Base-by-base conservation (phyloP, 2,113 vertebrate genomes). In the Suncus etruscus region DNA sequence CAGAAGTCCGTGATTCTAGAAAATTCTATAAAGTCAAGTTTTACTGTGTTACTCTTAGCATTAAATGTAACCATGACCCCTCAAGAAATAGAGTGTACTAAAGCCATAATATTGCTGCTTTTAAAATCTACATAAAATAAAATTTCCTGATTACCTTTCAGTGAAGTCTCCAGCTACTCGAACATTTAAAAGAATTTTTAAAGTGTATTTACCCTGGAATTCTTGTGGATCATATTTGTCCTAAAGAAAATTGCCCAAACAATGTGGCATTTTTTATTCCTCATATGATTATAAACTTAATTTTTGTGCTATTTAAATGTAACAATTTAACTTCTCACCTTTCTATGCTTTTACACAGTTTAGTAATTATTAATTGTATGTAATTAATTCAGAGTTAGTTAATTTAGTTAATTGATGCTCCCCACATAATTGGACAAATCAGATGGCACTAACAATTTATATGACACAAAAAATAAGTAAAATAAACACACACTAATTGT, bases 1-100 rank as follows among this genome's bases (percentile, higher is more conserved):
- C 73, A 95, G 73, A 94, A 61, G 29, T 66, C 58, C n/a, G 39
- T 84, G 29, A 12, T 89, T 95, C 86, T 91, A 91, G 86, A 94
- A 91, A 92, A 94, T 92, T 93, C 63, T 54, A 82, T 58, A 84
- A 90, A 88, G 58, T 31, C 20, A 87, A 93, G 18, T 95, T 94
- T 84, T 75, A 88, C 54, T 77, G 27, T 58, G 68, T 79, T 84
- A 86, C 1, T 6, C 9, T 96, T 92, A 80, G 61, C 61, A 29
- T 79, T 79, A 77, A 76, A 63, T 27, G 54, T 61, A 87, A 20
- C 72, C 63, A 70, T 80, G 80, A 50, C 63, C n/a, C 66, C 89
- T 61, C 79, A 91, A 79, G 45, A 81, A 24, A 45, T 50, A 70
- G 45, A 89, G 20, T 61, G 12, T 75, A 8, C 10, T 74, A 16